A percentile compares a stretch with the other conserved stretches of the same genome.
These are phyloP conservation scores for Macquaria australasica DNA, from an alignment of 2,113 vertebrate genomes.

Conservation along the genomic window DNA sequence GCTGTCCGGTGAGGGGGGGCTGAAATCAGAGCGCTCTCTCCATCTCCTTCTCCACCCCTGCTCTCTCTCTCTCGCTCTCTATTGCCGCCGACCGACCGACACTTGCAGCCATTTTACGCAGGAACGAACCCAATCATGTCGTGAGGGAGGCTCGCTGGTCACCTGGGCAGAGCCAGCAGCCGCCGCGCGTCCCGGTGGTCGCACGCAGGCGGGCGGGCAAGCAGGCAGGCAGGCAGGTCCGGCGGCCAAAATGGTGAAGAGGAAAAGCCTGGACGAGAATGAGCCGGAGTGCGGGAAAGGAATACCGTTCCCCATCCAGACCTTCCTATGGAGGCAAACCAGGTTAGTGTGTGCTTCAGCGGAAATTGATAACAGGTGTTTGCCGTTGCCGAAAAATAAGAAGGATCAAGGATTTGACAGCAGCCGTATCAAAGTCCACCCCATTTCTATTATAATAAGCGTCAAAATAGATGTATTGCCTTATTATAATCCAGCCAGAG, in stretches of 20 bases:
- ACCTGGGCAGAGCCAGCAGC: conserved; percentile 71
- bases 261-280: conserved; percentile 96
- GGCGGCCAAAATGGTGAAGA: conserved; percentile 92
- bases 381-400: not conserved
- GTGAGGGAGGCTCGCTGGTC: conserved; percentile 61
- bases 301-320: conserved; percentile 97
- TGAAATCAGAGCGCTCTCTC: conserved; percentile 80
- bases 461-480: not conserved
- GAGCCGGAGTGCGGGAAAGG: conserved; percentile 94
- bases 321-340: conserved; percentile 98
- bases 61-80: conserved; percentile 21
- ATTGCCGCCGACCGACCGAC: conserved; percentile 56
- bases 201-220: conserved; percentile 31
- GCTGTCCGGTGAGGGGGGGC: conserved; percentile 89
- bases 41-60: not conserved
- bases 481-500: not conserved
- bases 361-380: conserved; percentile 77
- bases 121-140: conserved; percentile 69
- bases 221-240: conserved; percentile 29
- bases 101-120: conserved; percentile 93
- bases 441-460: not conserved
- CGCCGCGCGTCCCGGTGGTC: conserved; percentile 48
- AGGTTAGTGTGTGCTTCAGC: conserved; percentile 86
- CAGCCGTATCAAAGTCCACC: not conserved
- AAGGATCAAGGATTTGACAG: conserved; percentile 23